A percentile compares a stretch with the other conserved stretches of the same genome.
Conservation (phyloP, 2,888 invertebrate genomes). For the Dascillus cervinus region DNA sequence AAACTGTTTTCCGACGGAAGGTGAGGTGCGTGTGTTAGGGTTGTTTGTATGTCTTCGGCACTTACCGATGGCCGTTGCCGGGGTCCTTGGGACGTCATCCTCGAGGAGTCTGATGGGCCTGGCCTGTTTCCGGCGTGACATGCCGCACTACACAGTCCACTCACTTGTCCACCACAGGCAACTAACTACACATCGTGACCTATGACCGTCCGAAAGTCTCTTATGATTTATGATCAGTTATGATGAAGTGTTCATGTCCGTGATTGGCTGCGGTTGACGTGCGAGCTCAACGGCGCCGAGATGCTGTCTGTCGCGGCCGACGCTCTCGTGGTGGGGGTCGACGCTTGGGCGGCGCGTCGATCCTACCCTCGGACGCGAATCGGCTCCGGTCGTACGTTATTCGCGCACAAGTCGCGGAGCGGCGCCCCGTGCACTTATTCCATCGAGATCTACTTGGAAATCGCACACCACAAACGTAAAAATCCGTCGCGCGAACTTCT, state of each 20-base stretch:
- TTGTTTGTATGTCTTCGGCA: slow-evolving; percentile 12
- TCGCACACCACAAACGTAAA: slow-evolving; percentile 1
- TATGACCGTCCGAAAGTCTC: slow-evolving; percentile 13
- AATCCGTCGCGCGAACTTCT: slow-evolving; percentile 1
- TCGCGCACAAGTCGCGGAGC: slow-evolving; percentile 21
- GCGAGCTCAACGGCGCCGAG: slow-evolving; percentile 42
- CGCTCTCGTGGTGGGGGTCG: slow-evolving; percentile 37
- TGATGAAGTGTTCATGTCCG: slow-evolving; percentile 21
- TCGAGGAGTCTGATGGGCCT: slow-evolving; percentile 47
- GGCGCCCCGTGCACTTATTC: slow-evolving; percentile 22
- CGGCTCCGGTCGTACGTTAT: slow-evolving; percentile 30
- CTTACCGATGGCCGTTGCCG: slow-evolving; percentile 31
- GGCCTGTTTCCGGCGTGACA: slow-evolving; percentile 50
- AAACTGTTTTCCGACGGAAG: no score
- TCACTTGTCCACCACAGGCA: slow-evolving; percentile 24
- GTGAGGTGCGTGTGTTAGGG: not conserved
- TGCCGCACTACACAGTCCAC: slow-evolving; percentile 29
- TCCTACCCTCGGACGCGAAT: slow-evolving; percentile 39
- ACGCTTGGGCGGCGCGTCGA: slow-evolving; percentile 35
- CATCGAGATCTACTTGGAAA: slow-evolving; percentile 10
- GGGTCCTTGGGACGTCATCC: slow-evolving; percentile 39
- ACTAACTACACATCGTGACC: slow-evolving; percentile 20
- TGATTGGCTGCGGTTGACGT: slow-evolving; percentile 36
- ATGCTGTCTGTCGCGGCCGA: slow-evolving; percentile 40
- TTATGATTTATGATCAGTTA: slow-evolving; percentile 23